Evolutionary conservation across 2,797 vertebrate genomes (phyloP), one percentile per base, ranked within the genome.

Genomic region (Cyprinodon diabolis): DNA sequence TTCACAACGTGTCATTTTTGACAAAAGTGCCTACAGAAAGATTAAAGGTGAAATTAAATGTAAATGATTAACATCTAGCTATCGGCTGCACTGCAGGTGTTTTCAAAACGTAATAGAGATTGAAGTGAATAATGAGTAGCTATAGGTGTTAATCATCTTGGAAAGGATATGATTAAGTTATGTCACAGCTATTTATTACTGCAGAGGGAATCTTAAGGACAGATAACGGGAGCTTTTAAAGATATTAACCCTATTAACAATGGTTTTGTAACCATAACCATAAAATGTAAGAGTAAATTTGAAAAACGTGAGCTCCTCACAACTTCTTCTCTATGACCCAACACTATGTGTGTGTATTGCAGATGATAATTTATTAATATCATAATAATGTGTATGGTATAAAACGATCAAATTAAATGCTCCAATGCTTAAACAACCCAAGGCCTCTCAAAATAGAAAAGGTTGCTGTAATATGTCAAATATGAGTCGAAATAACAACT

Each of bases 111-210:
- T 66, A 70, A 57, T 48, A 43, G 17, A 52, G 37, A 62, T 40
- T 43, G 43, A 45, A 37, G 1, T 78, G 35, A 40, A 60, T 72
- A n/a, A 49, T 65, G 15, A 40, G 10, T 66, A 48, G 19, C 68
- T 72, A 49, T 14, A 45, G 47, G 19, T 77, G 67, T 77, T 87
- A 85, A 86, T 78, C 45, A 80, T 84, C 66, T 78, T 70, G 37
- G 52, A 80, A 62, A 43, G 48, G 66, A 74, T 54, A 82, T 82
- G 81, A 87, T 87, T 67, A 89, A 82, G 56, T 52, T 75, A 52
- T 81, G 62, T 37, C 76, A 45, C 54, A 17, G 67, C 14, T 68
- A 19, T 63, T 47, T 49, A 83, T 80, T 84, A 77, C 62, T 77
- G 66, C 47, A 25, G 19, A 71, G 47, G 48, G 23, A 55, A 40